Evolutionary conservation across 2,113 vertebrate species (phyloP).

Genomic region (Rhinichthys klamathensis): DNA sequence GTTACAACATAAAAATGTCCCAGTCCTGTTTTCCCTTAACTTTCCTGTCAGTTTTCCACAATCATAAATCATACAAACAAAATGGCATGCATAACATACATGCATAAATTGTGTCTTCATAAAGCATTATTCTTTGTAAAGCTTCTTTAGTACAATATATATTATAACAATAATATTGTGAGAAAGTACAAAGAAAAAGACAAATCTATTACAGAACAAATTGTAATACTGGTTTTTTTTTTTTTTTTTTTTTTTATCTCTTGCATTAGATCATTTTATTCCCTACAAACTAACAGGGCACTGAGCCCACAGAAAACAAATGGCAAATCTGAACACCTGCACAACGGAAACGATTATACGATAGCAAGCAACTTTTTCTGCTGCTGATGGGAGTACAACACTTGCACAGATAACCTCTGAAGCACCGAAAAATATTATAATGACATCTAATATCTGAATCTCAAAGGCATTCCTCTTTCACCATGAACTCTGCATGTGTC

Average conservation of each 20-base stretch:
- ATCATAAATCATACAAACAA: neutral
- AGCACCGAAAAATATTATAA: conserved; percentile 16
- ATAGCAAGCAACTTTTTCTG: neutral
- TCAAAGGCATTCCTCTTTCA: conserved; percentile 12
- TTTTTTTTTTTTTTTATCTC: neutral
- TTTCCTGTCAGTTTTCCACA: neutral
- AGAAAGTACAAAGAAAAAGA: neutral
- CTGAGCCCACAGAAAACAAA: conserved; percentile 8
- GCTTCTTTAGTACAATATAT: neutral
- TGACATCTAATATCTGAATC: conserved; percentile 34
- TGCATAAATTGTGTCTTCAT: too few species aligned
- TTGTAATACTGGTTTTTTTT: neutral
- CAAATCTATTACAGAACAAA: neutral
- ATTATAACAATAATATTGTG: neutral
- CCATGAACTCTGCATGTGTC: conserved; percentile 6
- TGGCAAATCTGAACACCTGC: conserved; percentile 19
- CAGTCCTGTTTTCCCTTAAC: neutral
- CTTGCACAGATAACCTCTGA: conserved; percentile 13
- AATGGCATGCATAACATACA: neutral
- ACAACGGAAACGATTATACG: neutral
- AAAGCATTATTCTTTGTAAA: neutral
- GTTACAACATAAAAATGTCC: neutral
- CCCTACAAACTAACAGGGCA: neutral
- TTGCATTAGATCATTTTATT: neutral
- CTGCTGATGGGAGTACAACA: neutral